Percentiles rank a stretch among this genome's conserved stretches.
Conservation (phyloP, 2,113 vertebrate genomes). For the Psophia crepitans region DNA sequence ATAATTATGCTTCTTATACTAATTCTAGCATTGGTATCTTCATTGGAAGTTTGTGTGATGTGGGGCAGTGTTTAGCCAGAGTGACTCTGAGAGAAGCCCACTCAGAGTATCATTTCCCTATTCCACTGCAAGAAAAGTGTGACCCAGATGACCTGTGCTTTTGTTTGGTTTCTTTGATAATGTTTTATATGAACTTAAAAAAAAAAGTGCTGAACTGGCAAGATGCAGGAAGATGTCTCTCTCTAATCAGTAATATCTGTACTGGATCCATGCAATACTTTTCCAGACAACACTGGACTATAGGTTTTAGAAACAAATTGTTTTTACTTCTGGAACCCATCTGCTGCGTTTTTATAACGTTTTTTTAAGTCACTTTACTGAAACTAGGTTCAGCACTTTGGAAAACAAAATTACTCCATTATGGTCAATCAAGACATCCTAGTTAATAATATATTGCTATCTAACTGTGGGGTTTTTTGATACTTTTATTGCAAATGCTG, state of each 20-base stretch:
- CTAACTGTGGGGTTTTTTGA: fast-evolving
- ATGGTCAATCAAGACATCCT: background rate
- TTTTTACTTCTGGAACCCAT: background rate
- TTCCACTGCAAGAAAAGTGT: background rate
- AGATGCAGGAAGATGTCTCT: background rate
- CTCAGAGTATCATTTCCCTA: background rate
- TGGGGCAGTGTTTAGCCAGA: background rate
- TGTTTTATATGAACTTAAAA: background rate
- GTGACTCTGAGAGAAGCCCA: background rate
- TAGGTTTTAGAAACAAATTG: background rate
- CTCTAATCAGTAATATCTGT: background rate
- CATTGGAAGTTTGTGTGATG: background rate
- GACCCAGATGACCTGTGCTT: background rate
- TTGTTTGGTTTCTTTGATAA: background rate
- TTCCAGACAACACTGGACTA: background rate
- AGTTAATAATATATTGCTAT: background rate
- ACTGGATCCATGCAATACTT: background rate
- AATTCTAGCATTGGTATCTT: background rate
- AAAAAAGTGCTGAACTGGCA: background rate
- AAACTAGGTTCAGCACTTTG: background rate
- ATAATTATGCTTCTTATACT: background rate
- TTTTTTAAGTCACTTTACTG: background rate
- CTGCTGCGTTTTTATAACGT: background rate
- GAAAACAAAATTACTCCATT: background rate
- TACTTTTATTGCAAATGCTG: background rate